Percentiles rank a stretch among this genome's conserved stretches.
These are phyloP conservation scores for Drosophila pectinifera DNA, from an alignment of 1,140 invertebrate species.

Conservation along the genomic window DNA sequence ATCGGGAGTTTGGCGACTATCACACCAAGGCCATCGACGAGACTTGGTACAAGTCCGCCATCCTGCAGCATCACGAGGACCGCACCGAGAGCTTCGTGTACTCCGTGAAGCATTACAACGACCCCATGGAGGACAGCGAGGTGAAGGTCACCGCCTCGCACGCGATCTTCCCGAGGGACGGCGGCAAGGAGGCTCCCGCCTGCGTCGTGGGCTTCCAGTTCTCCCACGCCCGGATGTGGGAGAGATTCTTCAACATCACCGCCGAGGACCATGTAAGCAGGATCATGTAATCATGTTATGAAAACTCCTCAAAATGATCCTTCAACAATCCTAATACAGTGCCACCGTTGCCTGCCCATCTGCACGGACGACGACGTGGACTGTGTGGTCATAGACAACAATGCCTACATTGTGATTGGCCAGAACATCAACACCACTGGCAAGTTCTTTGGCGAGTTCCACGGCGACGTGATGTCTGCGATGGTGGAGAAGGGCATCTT, in stretches of 20 bases:
- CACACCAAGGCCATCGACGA: slow-evolving; percentile 94
- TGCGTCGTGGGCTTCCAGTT: slow-evolving; percentile 95
- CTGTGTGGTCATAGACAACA: slow-evolving; percentile 95
- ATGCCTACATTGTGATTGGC: slow-evolving; percentile 94
- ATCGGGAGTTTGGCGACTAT: slow-evolving; percentile 91
- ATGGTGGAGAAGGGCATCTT: slow-evolving; percentile 91
- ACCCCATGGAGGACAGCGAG: slow-evolving; percentile 86
- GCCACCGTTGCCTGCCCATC: slow-evolving; percentile 85
- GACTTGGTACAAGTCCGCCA: slow-evolving; percentile 96
- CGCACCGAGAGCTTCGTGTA: slow-evolving; percentile 90
- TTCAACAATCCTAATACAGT: slow-evolving; percentile 64
- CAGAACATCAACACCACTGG: slow-evolving; percentile 90
- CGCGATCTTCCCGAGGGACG: slow-evolving; percentile 93
- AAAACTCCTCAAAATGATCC: not conserved
- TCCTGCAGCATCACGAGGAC: slow-evolving; percentile 92
- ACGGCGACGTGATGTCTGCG: slow-evolving; percentile 91
- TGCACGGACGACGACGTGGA: slow-evolving; percentile 88
- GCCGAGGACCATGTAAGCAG: slow-evolving; percentile 82
- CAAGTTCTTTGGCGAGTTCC: slow-evolving; percentile 93
- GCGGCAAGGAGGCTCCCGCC: slow-evolving; percentile 91
- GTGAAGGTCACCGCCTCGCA: slow-evolving; percentile 91
- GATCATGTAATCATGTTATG: too few species aligned
- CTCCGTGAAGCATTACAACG: slow-evolving; percentile 90
- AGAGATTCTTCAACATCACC: slow-evolving; percentile 90
- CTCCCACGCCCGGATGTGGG: slow-evolving; percentile 88